A percentile compares a stretch with the other conserved stretches of the same genome.
Evolutionary conservation across 2,113 vertebrate species (phyloP).

Genomic region (Vidua chalybeata): DNA sequence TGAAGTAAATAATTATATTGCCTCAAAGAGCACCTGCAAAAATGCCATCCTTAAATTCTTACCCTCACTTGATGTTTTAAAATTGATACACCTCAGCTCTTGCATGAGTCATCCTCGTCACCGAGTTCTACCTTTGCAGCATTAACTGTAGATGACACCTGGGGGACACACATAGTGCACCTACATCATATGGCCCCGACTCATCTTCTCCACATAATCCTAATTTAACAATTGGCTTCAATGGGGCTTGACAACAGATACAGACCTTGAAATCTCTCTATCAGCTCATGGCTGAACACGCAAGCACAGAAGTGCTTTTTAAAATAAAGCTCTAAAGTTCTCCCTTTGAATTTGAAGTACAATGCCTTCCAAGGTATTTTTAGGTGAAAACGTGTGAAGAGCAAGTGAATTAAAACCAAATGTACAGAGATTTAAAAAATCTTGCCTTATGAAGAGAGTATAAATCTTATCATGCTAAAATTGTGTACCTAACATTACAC

Average conservation of each 20-base stretch:
- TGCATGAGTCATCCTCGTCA: not conserved
- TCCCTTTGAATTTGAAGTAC: not conserved
- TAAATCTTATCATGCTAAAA: not conserved
- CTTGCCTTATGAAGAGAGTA: not conserved
- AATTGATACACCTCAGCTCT: not conserved
- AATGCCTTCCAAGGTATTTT: not conserved
- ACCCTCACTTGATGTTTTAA: not conserved
- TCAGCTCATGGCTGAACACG: not conserved
- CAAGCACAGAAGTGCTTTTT: not conserved
- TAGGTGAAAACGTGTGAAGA: not conserved
- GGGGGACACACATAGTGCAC: not conserved
- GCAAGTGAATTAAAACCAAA: not conserved
- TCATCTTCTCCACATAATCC: not conserved
- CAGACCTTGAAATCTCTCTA: not conserved
- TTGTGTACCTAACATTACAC: not conserved
- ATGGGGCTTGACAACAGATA: not conserved
- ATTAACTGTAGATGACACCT: not conserved
- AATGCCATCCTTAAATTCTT: not conserved
- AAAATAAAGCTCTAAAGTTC: not conserved
- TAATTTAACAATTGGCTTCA: not conserved
- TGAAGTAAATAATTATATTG: not conserved
- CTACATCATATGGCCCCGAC: not conserved
- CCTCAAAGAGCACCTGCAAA: not conserved
- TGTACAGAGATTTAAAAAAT: not conserved
- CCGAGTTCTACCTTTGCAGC: not conserved